These are phyloP conservation scores for Sciaenops ocellatus DNA, from an alignment of 2,797 vertebrate species.

Conservation along the genomic window DNA sequence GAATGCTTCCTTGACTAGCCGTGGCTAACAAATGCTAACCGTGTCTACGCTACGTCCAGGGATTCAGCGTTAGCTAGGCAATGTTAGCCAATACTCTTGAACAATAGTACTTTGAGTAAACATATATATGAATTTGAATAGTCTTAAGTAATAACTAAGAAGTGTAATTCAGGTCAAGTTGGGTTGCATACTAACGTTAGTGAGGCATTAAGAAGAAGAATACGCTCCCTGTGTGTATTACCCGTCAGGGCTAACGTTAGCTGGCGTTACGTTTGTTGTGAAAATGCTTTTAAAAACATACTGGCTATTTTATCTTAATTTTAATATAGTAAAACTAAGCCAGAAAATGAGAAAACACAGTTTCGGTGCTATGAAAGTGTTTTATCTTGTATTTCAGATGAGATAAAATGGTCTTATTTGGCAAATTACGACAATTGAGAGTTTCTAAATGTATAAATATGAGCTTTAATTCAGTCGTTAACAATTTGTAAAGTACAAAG, in stretches of 20 bases:
- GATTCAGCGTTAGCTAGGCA: conserved; percentile 7
- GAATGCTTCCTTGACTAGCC: not conserved
- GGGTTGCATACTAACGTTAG: no score
- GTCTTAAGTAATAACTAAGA: fast-evolving
- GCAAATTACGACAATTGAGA: not conserved
- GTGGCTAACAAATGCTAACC: conserved; percentile 26
- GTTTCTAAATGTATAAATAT: not conserved
- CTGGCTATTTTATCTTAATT: fast-evolving
- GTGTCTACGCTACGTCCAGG: not conserved
- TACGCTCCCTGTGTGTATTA: not conserved
- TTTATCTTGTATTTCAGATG: not conserved
- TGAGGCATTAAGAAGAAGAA: not conserved
- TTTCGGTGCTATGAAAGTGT: not conserved
- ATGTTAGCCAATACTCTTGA: not conserved
- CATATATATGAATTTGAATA: not conserved
- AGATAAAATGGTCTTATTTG: not conserved
- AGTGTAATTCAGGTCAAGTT: not conserved
- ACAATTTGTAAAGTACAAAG: not conserved
- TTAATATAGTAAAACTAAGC: no score
- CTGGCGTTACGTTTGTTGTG: not conserved
- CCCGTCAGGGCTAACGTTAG: conserved; percentile 5
- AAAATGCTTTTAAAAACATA: not conserved
- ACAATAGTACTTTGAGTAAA: not conserved
- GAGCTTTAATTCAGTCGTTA: not conserved
- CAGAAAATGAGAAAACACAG: not conserved